Evolutionary conservation across 2,888 invertebrate genomes (phyloP), one percentile per base, ranked within the genome.

Genomic region (Amphiduros pacificus): DNA sequence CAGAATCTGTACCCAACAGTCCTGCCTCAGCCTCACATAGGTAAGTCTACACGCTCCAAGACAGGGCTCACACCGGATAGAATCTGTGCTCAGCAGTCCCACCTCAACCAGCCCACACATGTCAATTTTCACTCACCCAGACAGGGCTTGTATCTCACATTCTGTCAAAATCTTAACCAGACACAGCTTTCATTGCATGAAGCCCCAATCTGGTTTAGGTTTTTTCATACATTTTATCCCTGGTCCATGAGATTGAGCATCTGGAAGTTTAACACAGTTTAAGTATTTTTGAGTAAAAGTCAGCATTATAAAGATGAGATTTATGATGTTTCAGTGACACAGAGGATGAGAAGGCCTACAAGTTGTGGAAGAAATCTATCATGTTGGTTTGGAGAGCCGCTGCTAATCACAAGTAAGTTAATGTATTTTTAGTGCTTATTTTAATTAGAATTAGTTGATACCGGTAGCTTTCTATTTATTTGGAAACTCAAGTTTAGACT

Each of bases 361-460:
- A 90, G 28, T 88, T 90, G 28, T 94, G 94, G 90, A 93, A 92
- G 84, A 94, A 94, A 78, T 90, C 93, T 0, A 90, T 95, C 53
- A 88, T 94, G 87, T 85, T 92, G 6, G 90, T 93, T 14, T 84
- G 85, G 83, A 78, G 83, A 64, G 84, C 87, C 50, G 82, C 94
- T 44, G 89, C 90, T 56, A 90, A 90, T 0, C 93, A 94, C 82
- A 94, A 93, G 83, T 83, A 70, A 69, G 77, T 72, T 3, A 9
- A 11, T 44, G 44, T 20, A 17, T 20, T n/a, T 6, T 17, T 44
- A 44, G n/a, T 44, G n/a, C 36, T 36, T n/a, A n/a, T n/a, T n/a
- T n/a, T n/a, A n/a, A n/a, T n/a, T n/a, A n/a, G n/a, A n/a, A n/a
- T n/a, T n/a, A n/a, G n/a, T n/a, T n/a, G n/a, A n/a, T n/a, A n/a